These are phyloP conservation scores for Dicerorhinus sumatrensis DNA, from an alignment of 2,113 vertebrate genomes.

Conservation along the genomic window DNA sequence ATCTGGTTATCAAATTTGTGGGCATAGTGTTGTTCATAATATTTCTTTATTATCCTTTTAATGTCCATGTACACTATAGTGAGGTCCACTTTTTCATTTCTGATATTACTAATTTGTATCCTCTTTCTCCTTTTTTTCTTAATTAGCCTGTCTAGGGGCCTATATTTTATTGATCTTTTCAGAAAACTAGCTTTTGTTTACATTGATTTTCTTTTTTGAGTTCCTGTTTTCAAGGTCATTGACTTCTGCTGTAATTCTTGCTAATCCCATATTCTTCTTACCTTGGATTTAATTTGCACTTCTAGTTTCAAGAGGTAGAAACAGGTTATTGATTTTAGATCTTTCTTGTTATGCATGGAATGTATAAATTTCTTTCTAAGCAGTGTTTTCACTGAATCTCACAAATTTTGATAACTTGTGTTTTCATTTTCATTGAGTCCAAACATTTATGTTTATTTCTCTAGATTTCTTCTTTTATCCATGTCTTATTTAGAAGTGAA, in stretches of 20 bases:
- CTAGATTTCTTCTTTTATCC: neutral
- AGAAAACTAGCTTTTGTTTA: neutral
- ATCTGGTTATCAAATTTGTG: neutral
- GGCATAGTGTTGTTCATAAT: neutral
- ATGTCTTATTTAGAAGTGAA: neutral
- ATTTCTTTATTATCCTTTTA: neutral
- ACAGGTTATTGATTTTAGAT: neutral
- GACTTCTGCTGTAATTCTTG: neutral
- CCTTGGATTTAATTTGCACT: neutral
- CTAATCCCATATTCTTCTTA: neutral
- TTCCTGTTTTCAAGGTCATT: too few species aligned
- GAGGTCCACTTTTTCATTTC: neutral
- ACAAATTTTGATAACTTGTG: too few species aligned
- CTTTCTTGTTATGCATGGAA: neutral
- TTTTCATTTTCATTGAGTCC: neutral
- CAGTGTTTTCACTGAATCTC: neutral
- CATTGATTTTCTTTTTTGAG: too few species aligned
- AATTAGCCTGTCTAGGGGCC: neutral
- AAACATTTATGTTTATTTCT: neutral
- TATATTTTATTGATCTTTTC: too few species aligned
- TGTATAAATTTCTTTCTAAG: neutral
- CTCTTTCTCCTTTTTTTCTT: neutral
- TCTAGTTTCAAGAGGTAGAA: neutral
- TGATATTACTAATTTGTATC: neutral
- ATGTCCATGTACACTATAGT: neutral